Percentiles rank a stretch among this genome's conserved stretches.
phyloP scores from a whole-genome alignment of 2,113 vertebrate species.

The Serinus canaria region DNA sequence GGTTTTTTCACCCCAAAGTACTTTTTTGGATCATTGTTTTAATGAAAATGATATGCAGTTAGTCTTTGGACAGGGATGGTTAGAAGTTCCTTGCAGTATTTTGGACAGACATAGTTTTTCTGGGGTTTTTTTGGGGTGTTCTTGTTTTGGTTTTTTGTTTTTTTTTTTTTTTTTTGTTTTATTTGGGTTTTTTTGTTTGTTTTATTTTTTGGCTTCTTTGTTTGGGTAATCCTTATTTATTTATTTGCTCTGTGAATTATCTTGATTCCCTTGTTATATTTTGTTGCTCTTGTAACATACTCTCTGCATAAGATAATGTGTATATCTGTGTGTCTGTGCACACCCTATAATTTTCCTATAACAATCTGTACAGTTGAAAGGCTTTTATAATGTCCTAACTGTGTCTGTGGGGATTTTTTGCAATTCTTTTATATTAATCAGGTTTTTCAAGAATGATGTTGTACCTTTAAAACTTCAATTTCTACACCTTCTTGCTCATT shows the following conservation, averaged over 20 bases:
- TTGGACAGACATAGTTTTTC: not conserved
- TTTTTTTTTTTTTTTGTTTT: too few relatives aligned
- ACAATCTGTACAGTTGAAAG: not conserved
- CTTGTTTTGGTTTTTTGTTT: not conserved
- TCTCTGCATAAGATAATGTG: not conserved
- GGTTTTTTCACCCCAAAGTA: not conserved
- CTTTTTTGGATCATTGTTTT: not conserved
- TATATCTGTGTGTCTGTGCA: not conserved
- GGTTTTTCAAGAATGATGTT: fast-evolving
- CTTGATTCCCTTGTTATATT: not conserved
- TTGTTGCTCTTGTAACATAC: not conserved
- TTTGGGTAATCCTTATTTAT: not conserved
- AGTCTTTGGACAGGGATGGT: not conserved
- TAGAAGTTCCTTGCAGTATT: not conserved
- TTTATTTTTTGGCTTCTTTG: not conserved
- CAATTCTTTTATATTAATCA: not conserved
- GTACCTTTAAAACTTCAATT: not conserved
- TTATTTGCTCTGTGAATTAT: not conserved
- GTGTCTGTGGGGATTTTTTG: not conserved
- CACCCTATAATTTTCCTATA: not conserved
- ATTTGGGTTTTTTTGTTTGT: too few relatives aligned
- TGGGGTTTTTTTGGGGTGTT: not conserved
- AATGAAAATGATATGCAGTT: not conserved
- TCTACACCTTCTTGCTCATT: not conserved
- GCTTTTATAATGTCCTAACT: not conserved